Conservation (phyloP, 2,888 invertebrate species). For the Tanaodytes sp. region DNA sequence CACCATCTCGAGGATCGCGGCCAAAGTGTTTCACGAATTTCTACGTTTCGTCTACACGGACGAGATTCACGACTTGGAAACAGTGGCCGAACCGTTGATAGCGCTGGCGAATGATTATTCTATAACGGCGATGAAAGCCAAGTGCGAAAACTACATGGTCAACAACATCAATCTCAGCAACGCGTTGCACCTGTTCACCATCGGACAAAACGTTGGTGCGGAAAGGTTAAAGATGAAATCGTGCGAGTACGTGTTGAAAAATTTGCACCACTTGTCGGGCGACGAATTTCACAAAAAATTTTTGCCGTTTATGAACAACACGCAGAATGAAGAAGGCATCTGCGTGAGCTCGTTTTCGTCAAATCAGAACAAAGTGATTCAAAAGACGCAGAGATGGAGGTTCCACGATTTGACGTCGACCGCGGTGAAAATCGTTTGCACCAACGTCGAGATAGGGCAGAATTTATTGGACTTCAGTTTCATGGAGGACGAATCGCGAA, state of each 20-base stretch:
- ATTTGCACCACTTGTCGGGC: background rate
- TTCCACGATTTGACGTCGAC: background rate
- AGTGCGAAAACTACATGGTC: slow-evolving; percentile 7
- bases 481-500: background rate
- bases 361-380: background rate
- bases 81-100: background rate
- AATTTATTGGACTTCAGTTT: slow-evolving; percentile 11
- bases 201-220: background rate
- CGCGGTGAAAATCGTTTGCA: background rate
- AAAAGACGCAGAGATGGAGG: slow-evolving; percentile 1
- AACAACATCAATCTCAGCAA: background rate
- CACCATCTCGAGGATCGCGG: background rate
- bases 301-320: background rate
- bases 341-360: background rate
- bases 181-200: background rate
- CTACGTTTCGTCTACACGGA: slow-evolving; percentile 9
- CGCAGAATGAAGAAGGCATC: background rate
- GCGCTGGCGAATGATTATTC: background rate
- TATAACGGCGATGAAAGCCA: background rate
- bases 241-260: background rate
- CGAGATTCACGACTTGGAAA: background rate
- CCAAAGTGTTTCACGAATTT: slow-evolving; percentile 4
- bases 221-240: background rate
- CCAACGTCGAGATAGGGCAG: background rate
- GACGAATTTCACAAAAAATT: slow-evolving; percentile 3